Percentiles rank a stretch among this genome's conserved stretches.
Conservation (phyloP, 2,888 invertebrate genomes). For the Chouioia cunea region DNA sequence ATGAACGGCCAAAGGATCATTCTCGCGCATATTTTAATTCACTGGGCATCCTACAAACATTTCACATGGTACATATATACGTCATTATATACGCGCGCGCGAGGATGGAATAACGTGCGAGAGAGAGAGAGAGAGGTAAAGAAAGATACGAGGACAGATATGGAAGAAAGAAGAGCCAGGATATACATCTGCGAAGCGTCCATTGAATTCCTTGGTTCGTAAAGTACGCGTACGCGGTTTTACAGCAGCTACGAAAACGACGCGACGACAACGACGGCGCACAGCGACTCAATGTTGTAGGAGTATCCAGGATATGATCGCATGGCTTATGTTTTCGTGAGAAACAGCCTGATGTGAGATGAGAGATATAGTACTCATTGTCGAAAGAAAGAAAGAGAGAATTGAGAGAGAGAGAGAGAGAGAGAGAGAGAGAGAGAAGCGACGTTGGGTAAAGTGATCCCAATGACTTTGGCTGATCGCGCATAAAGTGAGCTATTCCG, state of each 20-base stretch:
- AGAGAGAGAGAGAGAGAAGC: too few relatives aligned
- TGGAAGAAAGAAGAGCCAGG: constrained; percentile 30
- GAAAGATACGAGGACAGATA: constrained; percentile 40
- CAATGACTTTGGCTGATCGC: constrained; percentile 28
- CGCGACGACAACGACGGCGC: neutral
- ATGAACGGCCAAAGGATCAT: too few relatives aligned
- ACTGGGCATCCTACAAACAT: too few relatives aligned
- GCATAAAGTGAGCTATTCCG: constrained; percentile 46
- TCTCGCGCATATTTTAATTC: too few relatives aligned
- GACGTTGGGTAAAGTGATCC: constrained; percentile 16
- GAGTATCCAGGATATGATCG: too few relatives aligned
- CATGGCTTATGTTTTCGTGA: too few relatives aligned
- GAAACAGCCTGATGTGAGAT: neutral
- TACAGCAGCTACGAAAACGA: too few relatives aligned
- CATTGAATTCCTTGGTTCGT: constrained; percentile 57
- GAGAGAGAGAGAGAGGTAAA: neutral
- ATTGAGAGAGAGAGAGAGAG: too few relatives aligned
- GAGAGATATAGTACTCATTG: neutral
- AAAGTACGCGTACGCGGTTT: constrained; percentile 42
- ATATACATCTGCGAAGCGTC: constrained; percentile 51
- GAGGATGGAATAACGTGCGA: neutral
- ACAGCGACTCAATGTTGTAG: too few relatives aligned
- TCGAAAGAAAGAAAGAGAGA: too few relatives aligned
- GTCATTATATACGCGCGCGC: neutral
- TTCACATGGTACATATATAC: neutral